Percentiles rank a stretch among this genome's conserved stretches.
Conservation (phyloP, 2,888 invertebrate genomes). For the Dendrolimus pini region DNA sequence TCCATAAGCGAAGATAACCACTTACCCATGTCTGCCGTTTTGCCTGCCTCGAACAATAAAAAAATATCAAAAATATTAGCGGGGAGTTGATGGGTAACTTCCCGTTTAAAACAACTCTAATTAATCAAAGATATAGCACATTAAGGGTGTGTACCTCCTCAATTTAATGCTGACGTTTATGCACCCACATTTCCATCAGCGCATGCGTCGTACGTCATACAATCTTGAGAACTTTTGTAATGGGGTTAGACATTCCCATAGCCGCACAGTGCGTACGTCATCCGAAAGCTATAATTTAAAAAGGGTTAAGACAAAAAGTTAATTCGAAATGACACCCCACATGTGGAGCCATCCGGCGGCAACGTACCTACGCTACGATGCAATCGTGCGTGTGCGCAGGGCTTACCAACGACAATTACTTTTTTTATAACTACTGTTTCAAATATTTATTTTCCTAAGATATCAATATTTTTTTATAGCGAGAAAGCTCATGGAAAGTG, state of each 20-base stretch:
- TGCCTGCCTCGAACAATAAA: too few relatives aligned
- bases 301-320: slow-evolving; percentile 66
- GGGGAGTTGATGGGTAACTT: too few relatives aligned
- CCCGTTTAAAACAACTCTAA: too few relatives aligned
- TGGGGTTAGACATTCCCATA: slow-evolving; percentile 45
- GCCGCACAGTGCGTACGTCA: slow-evolving; percentile 44
- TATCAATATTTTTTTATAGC: too few relatives aligned
- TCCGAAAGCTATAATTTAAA: slow-evolving; percentile 56
- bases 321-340: slow-evolving; percentile 46
- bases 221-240: neutral
- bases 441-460: too few relatives aligned
- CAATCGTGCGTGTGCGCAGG: slow-evolving; percentile 11
- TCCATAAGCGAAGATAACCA: too few relatives aligned
- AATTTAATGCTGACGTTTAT: neutral
- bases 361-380: neutral
- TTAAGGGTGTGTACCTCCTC: too few relatives aligned
- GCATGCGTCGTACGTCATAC: neutral
- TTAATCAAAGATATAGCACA: too few relatives aligned
- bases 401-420: neutral
- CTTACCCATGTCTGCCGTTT: too few relatives aligned
- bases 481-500: too few relatives aligned
- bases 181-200: neutral
- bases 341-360: slow-evolving; percentile 30
- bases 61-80: too few relatives aligned
- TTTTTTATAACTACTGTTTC: too few relatives aligned